These are phyloP conservation scores for Cyprinodon brontotheroides DNA, from an alignment of 2,113 vertebrate species.

Conservation along the genomic window DNA sequence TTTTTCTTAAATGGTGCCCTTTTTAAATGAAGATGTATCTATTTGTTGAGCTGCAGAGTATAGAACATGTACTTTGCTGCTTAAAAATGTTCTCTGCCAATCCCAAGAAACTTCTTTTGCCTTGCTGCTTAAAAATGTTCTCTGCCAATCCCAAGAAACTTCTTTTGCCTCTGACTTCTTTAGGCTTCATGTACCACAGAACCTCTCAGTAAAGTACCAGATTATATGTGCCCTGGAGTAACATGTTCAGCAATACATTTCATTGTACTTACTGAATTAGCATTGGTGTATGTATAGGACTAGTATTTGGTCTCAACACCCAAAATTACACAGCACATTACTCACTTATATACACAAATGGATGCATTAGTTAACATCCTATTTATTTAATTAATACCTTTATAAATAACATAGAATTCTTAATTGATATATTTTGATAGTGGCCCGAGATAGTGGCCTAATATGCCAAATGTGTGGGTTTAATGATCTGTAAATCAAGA, in stretches of 20 bases:
- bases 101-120: background rate
- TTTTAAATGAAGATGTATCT: background rate
- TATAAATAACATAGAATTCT: background rate
- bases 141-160: too few relatives aligned
- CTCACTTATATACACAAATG: background rate
- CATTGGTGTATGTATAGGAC: too few relatives aligned
- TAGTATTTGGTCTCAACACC: background rate
- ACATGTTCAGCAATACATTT: background rate
- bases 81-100: background rate
- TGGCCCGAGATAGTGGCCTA: background rate
- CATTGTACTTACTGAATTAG: background rate
- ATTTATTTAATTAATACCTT: background rate
- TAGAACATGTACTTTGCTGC: background rate
- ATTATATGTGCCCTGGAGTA: background rate
- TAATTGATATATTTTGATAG: background rate
- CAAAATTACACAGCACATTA: background rate
- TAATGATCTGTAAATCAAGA: background rate
- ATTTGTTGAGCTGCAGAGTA: background rate
- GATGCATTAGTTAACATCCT: background rate
- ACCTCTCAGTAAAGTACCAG: background rate
- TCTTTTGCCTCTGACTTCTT: background rate
- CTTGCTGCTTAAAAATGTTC: background rate
- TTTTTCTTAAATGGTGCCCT: background rate
- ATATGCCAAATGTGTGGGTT: background rate
- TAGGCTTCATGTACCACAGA: background rate